Conservation (phyloP, 2,113 vertebrate genomes). For the Oophaga pumilio region DNA sequence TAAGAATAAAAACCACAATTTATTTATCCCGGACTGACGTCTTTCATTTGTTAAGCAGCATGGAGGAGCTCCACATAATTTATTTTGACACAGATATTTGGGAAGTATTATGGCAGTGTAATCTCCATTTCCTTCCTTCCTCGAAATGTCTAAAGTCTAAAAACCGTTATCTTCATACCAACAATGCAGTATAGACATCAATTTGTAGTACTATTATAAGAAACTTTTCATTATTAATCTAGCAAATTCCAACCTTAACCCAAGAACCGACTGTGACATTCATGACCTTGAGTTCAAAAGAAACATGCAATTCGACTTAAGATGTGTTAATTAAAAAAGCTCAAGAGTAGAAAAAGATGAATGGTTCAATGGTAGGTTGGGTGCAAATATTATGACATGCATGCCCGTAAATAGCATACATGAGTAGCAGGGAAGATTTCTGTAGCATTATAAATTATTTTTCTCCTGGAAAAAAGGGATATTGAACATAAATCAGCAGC, state of each 20-base stretch:
- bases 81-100: not conserved
- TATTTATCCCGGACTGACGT: too few relatives aligned
- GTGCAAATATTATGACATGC: slow-evolving; percentile 7
- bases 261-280: not conserved
- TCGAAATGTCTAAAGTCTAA: not conserved
- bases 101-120: too few relatives aligned
- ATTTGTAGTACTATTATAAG: not conserved
- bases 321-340: not conserved
- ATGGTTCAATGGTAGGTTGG: not conserved
- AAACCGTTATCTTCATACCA: not conserved
- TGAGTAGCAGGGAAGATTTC: not conserved
- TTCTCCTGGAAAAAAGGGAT: slow-evolving; percentile 60
- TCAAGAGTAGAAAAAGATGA: not conserved
- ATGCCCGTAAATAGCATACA: slow-evolving; percentile 6
- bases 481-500: slow-evolving; percentile 63
- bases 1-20: too few relatives aligned
- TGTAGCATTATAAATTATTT: slow-evolving; percentile 64
- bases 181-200: not conserved
- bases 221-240: not conserved
- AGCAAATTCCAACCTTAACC: not conserved
- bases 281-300: not conserved
- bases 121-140: too few relatives aligned
- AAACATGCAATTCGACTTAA: not conserved
- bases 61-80: too few relatives aligned
- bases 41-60: too few relatives aligned